Evolutionary conservation across 2,888 invertebrate genomes (phyloP).

Genomic region (Neria commutata): DNA sequence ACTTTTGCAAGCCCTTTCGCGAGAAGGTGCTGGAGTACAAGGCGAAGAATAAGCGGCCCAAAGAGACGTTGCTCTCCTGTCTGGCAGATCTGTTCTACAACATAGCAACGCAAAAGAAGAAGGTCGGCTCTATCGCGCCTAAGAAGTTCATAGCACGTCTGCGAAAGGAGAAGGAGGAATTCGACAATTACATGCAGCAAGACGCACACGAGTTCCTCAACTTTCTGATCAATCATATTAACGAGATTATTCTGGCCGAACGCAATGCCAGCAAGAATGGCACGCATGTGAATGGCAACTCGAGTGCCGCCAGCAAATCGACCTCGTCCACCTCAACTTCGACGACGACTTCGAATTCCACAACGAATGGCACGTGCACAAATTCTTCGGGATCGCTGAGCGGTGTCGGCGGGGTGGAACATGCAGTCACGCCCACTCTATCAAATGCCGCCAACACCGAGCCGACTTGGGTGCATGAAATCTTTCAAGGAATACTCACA

Average conservation of each 20-base stretch:
- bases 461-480: constrained; percentile 99
- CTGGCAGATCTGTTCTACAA: constrained; percentile 98
- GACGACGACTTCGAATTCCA: constrained; percentile 48
- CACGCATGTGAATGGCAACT: constrained; percentile 12
- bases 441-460: constrained; percentile 64
- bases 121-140: constrained; percentile 98
- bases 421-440: constrained; percentile 42
- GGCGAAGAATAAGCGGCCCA: constrained; percentile 91
- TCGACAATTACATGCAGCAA: constrained; percentile 99
- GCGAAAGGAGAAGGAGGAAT: constrained; percentile 98
- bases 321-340: constrained; percentile 49
- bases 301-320: constrained; percentile 41
- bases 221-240: constrained; percentile 97
- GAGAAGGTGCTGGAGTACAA: constrained; percentile 99
- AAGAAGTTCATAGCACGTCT: constrained; percentile 99
- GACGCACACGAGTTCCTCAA: constrained; percentile 99
- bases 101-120: constrained; percentile 99
- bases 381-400: constrained; percentile 51
- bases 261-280: constrained; percentile 50
- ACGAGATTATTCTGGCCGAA: constrained; percentile 93
- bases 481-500: constrained; percentile 98
- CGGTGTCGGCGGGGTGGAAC: constrained; percentile 39
- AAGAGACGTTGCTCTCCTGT: constrained; percentile 97
- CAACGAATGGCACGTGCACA: constrained; percentile 50
- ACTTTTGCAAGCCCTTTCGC: constrained; percentile 98